Conservation (phyloP, 2,888 invertebrate species). For the Chymomyza fuscimana region DNA sequence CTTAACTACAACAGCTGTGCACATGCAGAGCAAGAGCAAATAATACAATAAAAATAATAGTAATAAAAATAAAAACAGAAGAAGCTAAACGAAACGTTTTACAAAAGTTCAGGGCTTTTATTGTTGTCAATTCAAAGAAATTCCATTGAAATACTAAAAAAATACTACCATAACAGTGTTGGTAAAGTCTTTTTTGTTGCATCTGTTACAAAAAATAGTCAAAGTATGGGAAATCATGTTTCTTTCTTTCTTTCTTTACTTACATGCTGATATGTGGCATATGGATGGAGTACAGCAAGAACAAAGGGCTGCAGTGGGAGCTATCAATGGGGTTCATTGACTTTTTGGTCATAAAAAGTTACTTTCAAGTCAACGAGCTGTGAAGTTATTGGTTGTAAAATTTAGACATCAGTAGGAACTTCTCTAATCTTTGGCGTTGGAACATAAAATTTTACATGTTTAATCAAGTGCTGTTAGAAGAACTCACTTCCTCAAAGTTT, state of each 20-base stretch:
- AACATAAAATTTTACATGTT: too few relatives aligned
- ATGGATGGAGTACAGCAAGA: neutral
- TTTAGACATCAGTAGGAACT: neutral
- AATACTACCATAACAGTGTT: neutral
- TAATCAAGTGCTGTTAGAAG: too few relatives aligned
- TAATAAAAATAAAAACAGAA: constrained; percentile 16
- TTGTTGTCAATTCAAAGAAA: constrained; percentile 29
- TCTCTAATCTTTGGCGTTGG: neutral
- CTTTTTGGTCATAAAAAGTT: neutral
- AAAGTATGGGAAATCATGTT: neutral
- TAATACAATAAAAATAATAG: constrained; percentile 12
- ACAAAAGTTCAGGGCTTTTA: constrained; percentile 58
- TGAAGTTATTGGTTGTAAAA: neutral
- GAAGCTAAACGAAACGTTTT: constrained; percentile 37
- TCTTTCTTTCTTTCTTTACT: neutral
- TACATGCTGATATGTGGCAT: neutral
- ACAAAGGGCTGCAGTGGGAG: neutral
- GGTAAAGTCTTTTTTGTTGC: neutral
- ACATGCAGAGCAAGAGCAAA: constrained; percentile 46
- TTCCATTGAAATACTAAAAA: constrained; percentile 14
- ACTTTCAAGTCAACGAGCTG: neutral
- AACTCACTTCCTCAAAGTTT: too few relatives aligned
- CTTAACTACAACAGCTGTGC: constrained; percentile 46
- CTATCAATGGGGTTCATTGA: neutral
- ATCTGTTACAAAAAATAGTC: neutral